Percentiles rank a stretch among this genome's conserved stretches.
Evolutionary conservation across 2,113 vertebrate species (phyloP).

Genomic region (Saimiri boliviensis): DNA sequence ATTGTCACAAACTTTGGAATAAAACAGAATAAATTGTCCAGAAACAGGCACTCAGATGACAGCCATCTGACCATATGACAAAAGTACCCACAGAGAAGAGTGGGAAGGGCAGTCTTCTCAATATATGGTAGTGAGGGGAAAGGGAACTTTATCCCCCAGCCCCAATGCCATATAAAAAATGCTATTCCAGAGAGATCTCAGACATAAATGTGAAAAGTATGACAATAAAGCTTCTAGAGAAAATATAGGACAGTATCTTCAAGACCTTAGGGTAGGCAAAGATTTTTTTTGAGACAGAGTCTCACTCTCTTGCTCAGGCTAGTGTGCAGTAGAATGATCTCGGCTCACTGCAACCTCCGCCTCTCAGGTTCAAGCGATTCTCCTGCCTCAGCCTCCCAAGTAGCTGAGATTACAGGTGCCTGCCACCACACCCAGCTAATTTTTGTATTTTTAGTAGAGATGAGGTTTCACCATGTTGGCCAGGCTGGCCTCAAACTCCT

Average conservation of each 20-base stretch:
- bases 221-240: not conserved
- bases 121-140: no score
- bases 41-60: not conserved
- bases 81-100: accelerated
- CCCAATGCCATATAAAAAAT: not conserved
- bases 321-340: no score
- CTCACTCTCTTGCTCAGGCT: no score
- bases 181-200: not conserved
- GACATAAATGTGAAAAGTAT: not conserved
- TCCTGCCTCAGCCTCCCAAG: no score
- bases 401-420: no score
- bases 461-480: no score
- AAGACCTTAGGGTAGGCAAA: not conserved
- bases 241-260: not conserved
- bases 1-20: not conserved
- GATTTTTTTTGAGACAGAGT: not conserved
- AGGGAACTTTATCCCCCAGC: not conserved
- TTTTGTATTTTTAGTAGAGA: no score
- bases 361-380: no score
- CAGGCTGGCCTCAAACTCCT: no score
- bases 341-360: no score
- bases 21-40: not conserved
- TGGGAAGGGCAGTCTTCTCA: not conserved
- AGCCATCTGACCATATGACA: not conserved
- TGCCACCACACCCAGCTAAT: no score